Base-by-base conservation (phyloP, 2,888 invertebrate genomes). In the Cenopis cana region DNA sequence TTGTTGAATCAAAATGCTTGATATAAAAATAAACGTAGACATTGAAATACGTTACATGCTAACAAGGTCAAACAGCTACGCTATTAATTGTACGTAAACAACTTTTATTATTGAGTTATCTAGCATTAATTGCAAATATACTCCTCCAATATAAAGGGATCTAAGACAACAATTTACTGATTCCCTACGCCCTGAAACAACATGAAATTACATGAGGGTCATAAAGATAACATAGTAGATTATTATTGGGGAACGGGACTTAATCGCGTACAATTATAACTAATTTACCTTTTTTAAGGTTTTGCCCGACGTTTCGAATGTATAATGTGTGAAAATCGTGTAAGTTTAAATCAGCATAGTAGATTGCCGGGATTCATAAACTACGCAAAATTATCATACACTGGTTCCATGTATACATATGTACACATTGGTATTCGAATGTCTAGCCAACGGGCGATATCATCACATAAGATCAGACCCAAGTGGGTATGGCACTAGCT, bases 81-180 rank as follows among this genome's bases (percentile, higher is more conserved):
- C 14, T 62, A 62, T 62, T 52, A 59, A 59, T 41, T 59, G 41
- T 57, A 11, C 36, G 10, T 62, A 52, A 62, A 62, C 52, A 62
- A 33, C 14, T 52, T 24, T 50, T 62, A 62, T 36, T 33, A 20
- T 18, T 17, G 50, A 52, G n/a, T 62, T 50, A 46, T 57, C 56
- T n/a, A 60, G 38, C 29, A 29, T 29, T 29, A 33, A 2, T 33
- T 33, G 33, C 33, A 33, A 33, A 8, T 33, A 56, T 33, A 33
- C 17, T 18, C 12, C 14, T 33, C 33, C 38, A 38, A 38, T 60
- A 24, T n/a, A n/a, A n/a, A n/a, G 36, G 17, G 46, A 29, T 46
- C 59, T 18, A 14, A n/a, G 36, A 17, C 56, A 33, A 36, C 56
- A 33, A 36, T 56, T 17, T 11, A 57, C 10, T 0, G 17, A 14